These are phyloP conservation scores for Baryphthengus martii DNA, from an alignment of 2,113 vertebrate species.

Conservation along the genomic window DNA sequence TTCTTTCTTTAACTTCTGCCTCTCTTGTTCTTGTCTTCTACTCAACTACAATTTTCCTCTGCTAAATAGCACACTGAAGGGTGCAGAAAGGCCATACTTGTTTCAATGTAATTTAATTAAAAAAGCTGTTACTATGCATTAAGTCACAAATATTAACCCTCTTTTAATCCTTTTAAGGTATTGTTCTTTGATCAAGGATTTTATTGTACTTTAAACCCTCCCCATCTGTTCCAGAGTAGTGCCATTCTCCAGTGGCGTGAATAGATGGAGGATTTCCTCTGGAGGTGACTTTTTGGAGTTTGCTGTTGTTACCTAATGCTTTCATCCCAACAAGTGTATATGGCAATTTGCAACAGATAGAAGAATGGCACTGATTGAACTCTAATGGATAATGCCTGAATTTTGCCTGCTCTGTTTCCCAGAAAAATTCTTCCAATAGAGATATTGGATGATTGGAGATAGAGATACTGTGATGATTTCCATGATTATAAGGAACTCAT, in stretches of 20 bases:
- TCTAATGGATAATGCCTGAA: background rate
- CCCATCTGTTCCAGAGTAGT: background rate
- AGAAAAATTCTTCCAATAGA: conserved; percentile 6
- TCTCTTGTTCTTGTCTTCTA: background rate
- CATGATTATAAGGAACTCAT: background rate
- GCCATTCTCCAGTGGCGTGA: background rate
- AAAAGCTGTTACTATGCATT: background rate
- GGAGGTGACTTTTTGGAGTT: background rate
- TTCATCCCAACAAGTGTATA: background rate
- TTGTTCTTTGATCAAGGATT: background rate
- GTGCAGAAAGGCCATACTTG: background rate
- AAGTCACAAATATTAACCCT: background rate
- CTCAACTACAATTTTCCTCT: background rate
- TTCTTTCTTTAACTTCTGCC: background rate
- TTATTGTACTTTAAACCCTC: background rate
- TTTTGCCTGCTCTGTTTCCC: background rate
- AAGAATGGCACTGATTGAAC: background rate
- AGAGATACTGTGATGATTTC: background rate
- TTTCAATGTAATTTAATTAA: background rate
- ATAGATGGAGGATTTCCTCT: background rate
- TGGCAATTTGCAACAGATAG: background rate
- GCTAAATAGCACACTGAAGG: background rate
- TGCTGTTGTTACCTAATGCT: background rate
- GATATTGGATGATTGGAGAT: no score
- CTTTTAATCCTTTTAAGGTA: background rate